These are phyloP conservation scores for Conus betulinus DNA, from an alignment of 1,140 invertebrate genomes.

Conservation along the genomic window DNA sequence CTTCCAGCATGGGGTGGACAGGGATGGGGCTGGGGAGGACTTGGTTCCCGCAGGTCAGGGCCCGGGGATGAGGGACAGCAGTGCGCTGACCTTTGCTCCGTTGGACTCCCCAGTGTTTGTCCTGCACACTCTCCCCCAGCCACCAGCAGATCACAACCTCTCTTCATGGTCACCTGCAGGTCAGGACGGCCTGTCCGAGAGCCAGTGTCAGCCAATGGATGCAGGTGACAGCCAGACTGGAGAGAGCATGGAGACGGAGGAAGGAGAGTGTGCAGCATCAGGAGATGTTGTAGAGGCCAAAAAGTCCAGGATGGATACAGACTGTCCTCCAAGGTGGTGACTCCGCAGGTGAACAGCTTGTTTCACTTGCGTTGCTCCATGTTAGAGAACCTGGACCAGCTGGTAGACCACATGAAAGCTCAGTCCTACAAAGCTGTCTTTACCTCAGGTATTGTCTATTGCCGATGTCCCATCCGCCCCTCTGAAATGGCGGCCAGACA, in stretches of 20 bases:
- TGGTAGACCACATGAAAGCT: background rate
- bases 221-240: too few relatives aligned
- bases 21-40: background rate
- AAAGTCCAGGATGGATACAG: background rate
- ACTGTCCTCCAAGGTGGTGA: background rate
- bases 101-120: background rate
- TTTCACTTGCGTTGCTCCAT: constrained; percentile 29
- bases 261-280: background rate
- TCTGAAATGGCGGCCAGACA: constrained; percentile 11
- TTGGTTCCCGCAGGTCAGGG: too few relatives aligned
- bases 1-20: background rate
- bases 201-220: too few relatives aligned
- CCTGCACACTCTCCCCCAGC: background rate
- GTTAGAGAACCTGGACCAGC: constrained; percentile 18
- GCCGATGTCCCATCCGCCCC: background rate
- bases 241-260: background rate
- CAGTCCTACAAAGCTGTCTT: background rate
- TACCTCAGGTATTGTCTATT: constrained; percentile 12
- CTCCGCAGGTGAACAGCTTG: background rate
- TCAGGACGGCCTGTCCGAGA: too few relatives aligned
- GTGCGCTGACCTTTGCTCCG: background rate
- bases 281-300: background rate
- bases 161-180: too few relatives aligned
- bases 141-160: background rate
- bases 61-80: background rate